A percentile compares a stretch with the other conserved stretches of the same genome.
These are phyloP conservation scores for Chaitophorus viminalis DNA, from an alignment of 2,888 invertebrate genomes.

Conservation along the genomic window DNA sequence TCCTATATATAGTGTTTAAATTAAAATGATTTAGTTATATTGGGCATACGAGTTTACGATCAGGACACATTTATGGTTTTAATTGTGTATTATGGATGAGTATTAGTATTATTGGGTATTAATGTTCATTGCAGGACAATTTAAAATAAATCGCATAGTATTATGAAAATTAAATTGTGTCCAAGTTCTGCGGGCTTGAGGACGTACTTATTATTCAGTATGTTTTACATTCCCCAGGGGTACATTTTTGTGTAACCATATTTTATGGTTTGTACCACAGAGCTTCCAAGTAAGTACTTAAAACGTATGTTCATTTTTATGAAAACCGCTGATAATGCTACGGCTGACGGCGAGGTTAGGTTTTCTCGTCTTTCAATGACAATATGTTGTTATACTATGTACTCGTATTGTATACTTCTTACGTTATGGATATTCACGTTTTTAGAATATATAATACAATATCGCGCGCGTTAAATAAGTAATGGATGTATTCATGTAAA, in stretches of 20 bases:
- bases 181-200: not conserved
- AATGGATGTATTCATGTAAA: not conserved
- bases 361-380: not conserved
- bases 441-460: not conserved
- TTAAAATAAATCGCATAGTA: not conserved
- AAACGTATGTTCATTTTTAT: constrained; percentile 20
- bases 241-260: not conserved
- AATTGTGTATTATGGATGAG: not conserved
- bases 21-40: not conserved
- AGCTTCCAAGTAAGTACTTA: not conserved
- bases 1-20: not conserved
- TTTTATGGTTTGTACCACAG: no score
- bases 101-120: not conserved
- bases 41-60: not conserved
- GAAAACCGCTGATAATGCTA: constrained; percentile 11
- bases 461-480: not conserved
- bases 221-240: not conserved
- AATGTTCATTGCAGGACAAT: not conserved
- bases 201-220: not conserved
- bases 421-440: not conserved
- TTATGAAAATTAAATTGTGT: not conserved
- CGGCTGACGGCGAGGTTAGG: not conserved
- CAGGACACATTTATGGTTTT: not conserved
- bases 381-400: not conserved
- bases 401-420: not conserved